These are phyloP conservation scores for Toxonevra muliebris DNA, from an alignment of 2,888 invertebrate species.

Conservation along the genomic window DNA sequence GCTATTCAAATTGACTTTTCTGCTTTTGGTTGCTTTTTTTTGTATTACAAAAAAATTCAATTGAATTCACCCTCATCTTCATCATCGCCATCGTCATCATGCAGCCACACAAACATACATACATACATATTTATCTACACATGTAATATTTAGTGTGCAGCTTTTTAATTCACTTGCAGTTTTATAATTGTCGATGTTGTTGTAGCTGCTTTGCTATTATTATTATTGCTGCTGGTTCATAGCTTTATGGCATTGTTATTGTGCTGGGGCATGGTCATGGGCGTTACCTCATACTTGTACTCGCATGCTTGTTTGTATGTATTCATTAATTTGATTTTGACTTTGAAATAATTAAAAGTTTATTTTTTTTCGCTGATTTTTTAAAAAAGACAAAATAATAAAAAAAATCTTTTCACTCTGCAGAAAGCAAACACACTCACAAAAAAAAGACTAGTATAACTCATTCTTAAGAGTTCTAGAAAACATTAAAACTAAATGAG, in stretches of 20 bases:
- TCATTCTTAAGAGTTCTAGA: too few relatives aligned
- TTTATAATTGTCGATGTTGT: conserved; percentile 26
- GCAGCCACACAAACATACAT: neutral
- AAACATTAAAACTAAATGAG: too few relatives aligned
- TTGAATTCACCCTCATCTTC: conserved; percentile 30
- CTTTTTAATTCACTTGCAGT: conserved; percentile 42
- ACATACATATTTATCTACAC: conserved; percentile 2
- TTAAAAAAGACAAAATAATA: conserved; percentile 1
- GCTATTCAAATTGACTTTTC: conserved; percentile 4
- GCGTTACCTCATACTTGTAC: conserved; percentile 14
- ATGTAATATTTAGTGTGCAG: conserved; percentile 20
- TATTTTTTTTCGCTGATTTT: conserved; percentile 13
- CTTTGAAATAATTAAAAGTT: conserved; percentile 23
- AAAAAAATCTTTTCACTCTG: neutral
- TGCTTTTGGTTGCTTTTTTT: neutral
- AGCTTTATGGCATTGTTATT: conserved; percentile 12
- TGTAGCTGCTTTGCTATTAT: conserved; percentile 20
- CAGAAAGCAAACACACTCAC: too few relatives aligned
- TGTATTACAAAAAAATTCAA: conserved; percentile 20
- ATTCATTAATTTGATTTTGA: neutral
- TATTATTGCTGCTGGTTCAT: conserved; percentile 21
- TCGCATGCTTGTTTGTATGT: neutral
- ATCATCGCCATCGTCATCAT: too few relatives aligned
- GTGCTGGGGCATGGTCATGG: conserved; percentile 34
- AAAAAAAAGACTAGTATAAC: too few relatives aligned